Evolutionary conservation across 2,888 invertebrate species (phyloP), one percentile per base, ranked within the genome.

Genomic region (Orthosia cruda): DNA sequence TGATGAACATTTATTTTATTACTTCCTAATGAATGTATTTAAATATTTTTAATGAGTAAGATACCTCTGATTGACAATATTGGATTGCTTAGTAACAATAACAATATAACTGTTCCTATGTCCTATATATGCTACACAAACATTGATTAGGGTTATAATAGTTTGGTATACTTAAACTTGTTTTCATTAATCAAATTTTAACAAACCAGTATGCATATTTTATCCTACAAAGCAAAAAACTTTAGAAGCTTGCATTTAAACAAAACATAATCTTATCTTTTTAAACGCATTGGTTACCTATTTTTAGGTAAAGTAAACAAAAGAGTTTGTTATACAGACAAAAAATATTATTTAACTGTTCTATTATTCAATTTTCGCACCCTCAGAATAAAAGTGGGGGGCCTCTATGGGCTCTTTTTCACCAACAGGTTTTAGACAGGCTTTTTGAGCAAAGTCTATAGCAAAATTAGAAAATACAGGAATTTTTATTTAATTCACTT

Each of bases 1-100:
- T 47, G 55, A 77, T 72, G 61, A 72, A 32, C 5, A 71, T 32
- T 50, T 23, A 12, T 55, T 65, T 13, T n/a, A 55, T 16, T 65
- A 55, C 11, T 32, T 45, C 11, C 4, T 11, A 58, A 59, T 0
- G 9, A 61, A 52, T 23, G 5, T 7, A 9, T 15, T 13, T 4
- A 49, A 3, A 47, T 54, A 26, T 50, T 65, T n/a, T 15, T 13
- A 64, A 18, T 72, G 20, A 47, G 3, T 45, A n/a, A n/a, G n/a
- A n/a, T n/a, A 58, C 15, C 4, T 11, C 2, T 26, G 0, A 18
- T n/a, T 16, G 26, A 20, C 11, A 45, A 26, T 11, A 55, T 63
- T 64, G 1, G 18, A 40, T 57, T 23, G 49, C 23, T 61, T 57
- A 20, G 20, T 20, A 45, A 9, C 2, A 5, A 5, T 9, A 20